A percentile compares a stretch with the other conserved stretches of the same genome.
Conservation (phyloP, 2,797 vertebrate species). For the Vireo griseus region DNA sequence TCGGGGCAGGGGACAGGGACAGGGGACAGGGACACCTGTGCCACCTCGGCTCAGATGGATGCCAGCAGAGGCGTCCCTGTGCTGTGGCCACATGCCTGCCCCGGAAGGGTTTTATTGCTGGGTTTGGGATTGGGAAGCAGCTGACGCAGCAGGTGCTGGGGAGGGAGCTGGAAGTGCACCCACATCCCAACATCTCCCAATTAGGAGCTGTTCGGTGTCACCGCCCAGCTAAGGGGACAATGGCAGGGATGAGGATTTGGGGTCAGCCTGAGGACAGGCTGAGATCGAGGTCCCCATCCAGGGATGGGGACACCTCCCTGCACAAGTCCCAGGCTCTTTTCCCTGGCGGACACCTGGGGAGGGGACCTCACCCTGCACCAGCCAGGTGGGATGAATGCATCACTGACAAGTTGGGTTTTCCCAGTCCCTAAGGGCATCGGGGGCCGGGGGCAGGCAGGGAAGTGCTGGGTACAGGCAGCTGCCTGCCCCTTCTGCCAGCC, state of each 20-base stretch:
- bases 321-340: background rate
- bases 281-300: background rate
- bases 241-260: accelerated
- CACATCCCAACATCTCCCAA: background rate
- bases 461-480: background rate
- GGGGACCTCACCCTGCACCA: background rate
- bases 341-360: background rate
- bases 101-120: slow-evolving; percentile 9
- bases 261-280: background rate
- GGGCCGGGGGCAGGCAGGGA: background rate
- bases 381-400: background rate
- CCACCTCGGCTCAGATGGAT: accelerated
- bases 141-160: background rate
- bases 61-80: accelerated
- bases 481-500: background rate
- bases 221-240: accelerated
- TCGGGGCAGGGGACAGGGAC: background rate
- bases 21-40: accelerated
- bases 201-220: background rate
- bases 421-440: background rate
- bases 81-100: background rate
- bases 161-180: background rate
- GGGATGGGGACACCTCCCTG: background rate
- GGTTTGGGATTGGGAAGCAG: background rate
- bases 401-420: background rate